These are phyloP conservation scores for Drosophila suzukii DNA, from an alignment of 1,140 invertebrate species.

Conservation along the genomic window DNA sequence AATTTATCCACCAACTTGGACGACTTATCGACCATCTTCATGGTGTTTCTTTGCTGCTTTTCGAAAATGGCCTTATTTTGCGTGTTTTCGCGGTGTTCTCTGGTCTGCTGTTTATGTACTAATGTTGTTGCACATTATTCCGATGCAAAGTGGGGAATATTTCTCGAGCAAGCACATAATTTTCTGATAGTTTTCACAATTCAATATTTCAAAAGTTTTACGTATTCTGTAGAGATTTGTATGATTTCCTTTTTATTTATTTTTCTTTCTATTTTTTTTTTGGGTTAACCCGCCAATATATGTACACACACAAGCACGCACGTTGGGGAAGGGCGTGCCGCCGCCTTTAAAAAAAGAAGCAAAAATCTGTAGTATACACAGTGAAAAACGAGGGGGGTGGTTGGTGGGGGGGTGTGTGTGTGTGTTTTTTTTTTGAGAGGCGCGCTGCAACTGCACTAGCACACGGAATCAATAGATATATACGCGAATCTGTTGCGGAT, in stretches of 20 bases:
- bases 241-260: not conserved
- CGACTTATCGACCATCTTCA: constrained; percentile 84
- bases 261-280: not conserved
- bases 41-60: constrained; percentile 38
- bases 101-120: constrained; percentile 44
- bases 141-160: constrained; percentile 25
- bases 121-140: constrained; percentile 50
- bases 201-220: constrained; percentile 18
- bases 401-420: not conserved
- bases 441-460: constrained; percentile 69
- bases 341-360: constrained; percentile 51
- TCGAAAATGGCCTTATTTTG: constrained; percentile 1
- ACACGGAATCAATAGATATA: constrained; percentile 63
- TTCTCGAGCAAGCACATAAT: constrained; percentile 33
- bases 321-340: constrained; percentile 52
- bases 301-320: constrained; percentile 10
- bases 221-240: not conserved
- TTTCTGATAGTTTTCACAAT: constrained; percentile 25
- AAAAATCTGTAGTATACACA: constrained; percentile 60
- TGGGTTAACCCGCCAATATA: constrained; percentile 23
- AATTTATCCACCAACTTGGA: constrained; percentile 83
- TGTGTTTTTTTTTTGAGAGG: constrained; percentile 4
- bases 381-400: constrained; percentile 28
- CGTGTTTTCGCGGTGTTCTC: constrained; percentile 24
- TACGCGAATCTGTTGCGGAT: constrained; percentile 73